These are phyloP conservation scores for Conger conger DNA, from an alignment of 2,113 vertebrate genomes.

Conservation along the genomic window DNA sequence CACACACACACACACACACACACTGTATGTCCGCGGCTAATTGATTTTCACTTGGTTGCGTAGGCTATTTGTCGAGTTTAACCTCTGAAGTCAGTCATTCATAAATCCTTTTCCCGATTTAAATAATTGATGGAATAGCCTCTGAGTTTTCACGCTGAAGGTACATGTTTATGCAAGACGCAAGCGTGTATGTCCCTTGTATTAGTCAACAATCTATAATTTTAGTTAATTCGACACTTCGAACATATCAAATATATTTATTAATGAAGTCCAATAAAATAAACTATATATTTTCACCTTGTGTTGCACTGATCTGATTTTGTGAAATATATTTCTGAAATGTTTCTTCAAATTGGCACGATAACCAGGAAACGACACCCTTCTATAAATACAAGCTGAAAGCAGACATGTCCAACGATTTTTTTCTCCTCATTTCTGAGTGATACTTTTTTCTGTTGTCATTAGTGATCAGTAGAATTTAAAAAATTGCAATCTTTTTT, in stretches of 20 bases:
- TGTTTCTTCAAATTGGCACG: background rate
- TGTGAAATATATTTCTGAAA: background rate
- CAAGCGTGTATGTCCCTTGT: background rate
- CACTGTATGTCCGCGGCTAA: background rate
- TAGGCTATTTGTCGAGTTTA: background rate
- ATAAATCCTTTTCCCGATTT: background rate
- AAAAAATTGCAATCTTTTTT: background rate
- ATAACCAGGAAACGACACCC: background rate
- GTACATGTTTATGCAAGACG: background rate
- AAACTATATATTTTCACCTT: background rate
- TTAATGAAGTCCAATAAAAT: slow-evolving; percentile 4
- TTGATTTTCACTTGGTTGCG: background rate
- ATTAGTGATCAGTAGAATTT: background rate
- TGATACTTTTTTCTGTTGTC: background rate
- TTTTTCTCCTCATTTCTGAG: background rate
- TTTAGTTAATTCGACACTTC: background rate
- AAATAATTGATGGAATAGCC: background rate
- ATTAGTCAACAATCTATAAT: too few relatives aligned
- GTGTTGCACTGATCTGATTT: background rate
- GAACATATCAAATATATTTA: background rate
- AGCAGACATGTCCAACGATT: background rate
- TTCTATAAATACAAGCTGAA: background rate
- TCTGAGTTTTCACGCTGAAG: background rate
- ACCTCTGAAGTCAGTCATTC: slow-evolving; percentile 1
- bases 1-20: background rate